Evolutionary conservation across 2,797 vertebrate species (phyloP).

Genomic region (Eupleurogrammus muticus): DNA sequence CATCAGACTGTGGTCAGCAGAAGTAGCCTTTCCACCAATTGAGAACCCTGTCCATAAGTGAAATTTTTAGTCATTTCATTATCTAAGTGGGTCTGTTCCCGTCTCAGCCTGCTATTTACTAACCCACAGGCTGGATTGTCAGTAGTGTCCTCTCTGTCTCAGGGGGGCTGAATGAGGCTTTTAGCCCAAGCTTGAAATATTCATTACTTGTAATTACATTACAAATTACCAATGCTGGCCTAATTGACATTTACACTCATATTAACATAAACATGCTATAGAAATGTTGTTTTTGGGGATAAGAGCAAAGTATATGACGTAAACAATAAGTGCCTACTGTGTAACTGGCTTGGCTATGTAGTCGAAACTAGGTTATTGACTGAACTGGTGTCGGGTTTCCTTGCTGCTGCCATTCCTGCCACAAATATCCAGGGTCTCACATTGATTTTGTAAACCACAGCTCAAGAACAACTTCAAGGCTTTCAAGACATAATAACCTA

Average conservation of each 20-base stretch:
- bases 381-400: constrained; percentile 77
- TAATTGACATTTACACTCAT: constrained; percentile 30
- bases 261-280: constrained; percentile 9
- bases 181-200: constrained; percentile 50
- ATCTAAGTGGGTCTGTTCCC: constrained; percentile 61
- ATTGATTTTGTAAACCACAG: constrained; percentile 74
- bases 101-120: constrained; percentile 24
- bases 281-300: constrained; percentile 27
- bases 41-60: constrained; percentile 71
- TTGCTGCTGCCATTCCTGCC: constrained; percentile 59
- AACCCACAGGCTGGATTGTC: constrained; percentile 46
- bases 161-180: constrained; percentile 30
- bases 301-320: constrained; percentile 16
- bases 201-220: constrained; percentile 35
- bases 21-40: constrained; percentile 40
- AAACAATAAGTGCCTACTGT: constrained; percentile 27
- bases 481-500: constrained; percentile 53
- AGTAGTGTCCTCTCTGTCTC: constrained; percentile 27
- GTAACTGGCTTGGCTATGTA: constrained; percentile 32
- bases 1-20: constrained; percentile 34
- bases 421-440: constrained; percentile 56
- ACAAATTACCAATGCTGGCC: constrained; percentile 1
- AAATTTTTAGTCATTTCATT: constrained; percentile 74
- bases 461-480: constrained; percentile 55
- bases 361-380: constrained; percentile 64